Evolutionary conservation across 2,888 invertebrate genomes (phyloP).

Genomic region (Aporophyla nigra): DNA sequence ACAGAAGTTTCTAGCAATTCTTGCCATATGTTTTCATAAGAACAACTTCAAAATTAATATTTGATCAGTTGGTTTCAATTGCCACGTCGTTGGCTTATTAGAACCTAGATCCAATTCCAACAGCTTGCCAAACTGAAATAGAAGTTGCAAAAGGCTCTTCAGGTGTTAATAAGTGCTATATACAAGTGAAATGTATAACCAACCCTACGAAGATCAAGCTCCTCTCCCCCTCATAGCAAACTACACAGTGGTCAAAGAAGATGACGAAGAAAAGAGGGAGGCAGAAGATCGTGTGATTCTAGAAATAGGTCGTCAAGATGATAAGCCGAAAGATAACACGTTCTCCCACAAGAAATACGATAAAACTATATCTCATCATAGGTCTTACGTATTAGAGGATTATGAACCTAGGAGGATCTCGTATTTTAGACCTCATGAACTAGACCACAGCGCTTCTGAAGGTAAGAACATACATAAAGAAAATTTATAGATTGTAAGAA

Average conservation of each 20-base stretch:
- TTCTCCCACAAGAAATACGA: conserved; percentile 90
- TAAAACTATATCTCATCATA: conserved; percentile 87
- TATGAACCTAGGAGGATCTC: conserved; percentile 83
- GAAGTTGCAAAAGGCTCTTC: not conserved
- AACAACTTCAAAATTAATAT: not conserved
- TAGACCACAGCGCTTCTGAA: conserved; percentile 78
- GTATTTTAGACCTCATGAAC: conserved; percentile 84
- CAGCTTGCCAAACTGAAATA: not conserved
- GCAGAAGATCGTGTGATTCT: conserved; percentile 86
- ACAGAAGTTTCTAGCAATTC: conserved; percentile 28
- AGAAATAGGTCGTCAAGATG: conserved; percentile 89
- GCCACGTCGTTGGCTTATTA: conserved; percentile 40
- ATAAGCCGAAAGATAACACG: conserved; percentile 85
- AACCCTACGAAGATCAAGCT: conserved; percentile 82
- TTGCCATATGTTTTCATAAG: not conserved
- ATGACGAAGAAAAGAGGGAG: conserved; percentile 82
- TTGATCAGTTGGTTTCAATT: conserved; percentile 3
- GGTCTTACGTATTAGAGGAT: conserved; percentile 87
- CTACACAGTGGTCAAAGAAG: conserved; percentile 84
- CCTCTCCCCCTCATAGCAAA: conserved; percentile 85
- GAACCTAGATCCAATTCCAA: not conserved
- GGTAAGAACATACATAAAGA: conserved; percentile 70
- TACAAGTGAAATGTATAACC: conserved; percentile 79
- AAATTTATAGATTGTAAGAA: not conserved
- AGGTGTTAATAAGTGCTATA: not conserved